phyloP scores from a whole-genome alignment of 2,888 invertebrate species.

The Plagodis dolabraria region DNA sequence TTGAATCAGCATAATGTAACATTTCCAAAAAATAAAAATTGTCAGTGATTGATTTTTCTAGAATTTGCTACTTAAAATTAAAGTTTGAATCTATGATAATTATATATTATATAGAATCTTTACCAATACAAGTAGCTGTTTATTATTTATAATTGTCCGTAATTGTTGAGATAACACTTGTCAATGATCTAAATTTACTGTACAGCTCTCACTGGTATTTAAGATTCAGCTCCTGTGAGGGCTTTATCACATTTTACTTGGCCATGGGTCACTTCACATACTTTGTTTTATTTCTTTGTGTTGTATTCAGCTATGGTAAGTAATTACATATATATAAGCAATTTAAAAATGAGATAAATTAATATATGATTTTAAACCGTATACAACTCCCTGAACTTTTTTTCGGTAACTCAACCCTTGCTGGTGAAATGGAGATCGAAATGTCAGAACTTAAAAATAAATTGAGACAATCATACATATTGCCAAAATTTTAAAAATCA shows the following conservation, averaged over 20 bases:
- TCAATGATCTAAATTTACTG: slow-evolving; percentile 9
- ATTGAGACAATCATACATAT: too few species aligned
- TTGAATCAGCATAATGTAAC: too few species aligned
- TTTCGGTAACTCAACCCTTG: too few species aligned
- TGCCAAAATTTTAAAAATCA: too few species aligned
- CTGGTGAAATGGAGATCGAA: too few species aligned
- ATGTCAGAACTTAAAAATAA: too few species aligned
- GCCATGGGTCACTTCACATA: slow-evolving; percentile 23
- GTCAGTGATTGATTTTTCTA: too few species aligned
- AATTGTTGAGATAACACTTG: slow-evolving; percentile 12
- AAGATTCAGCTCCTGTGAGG: not conserved
- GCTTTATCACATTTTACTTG: not conserved
- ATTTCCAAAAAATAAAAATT: too few species aligned
- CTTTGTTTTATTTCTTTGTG: slow-evolving; percentile 18
- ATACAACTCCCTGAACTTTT: too few species aligned
- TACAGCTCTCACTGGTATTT: slow-evolving; percentile 7
- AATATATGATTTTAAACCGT: too few species aligned
- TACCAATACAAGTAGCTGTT: not conserved
- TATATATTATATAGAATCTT: not conserved
- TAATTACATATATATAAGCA: not conserved
- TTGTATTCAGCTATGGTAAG: slow-evolving; percentile 20
- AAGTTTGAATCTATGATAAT: too few species aligned
- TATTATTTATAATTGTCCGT: slow-evolving; percentile 2
- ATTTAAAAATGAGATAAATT: not conserved
- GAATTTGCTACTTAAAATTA: too few species aligned